phyloP scores from a whole-genome alignment of 2,888 invertebrate species.

The Rhogogaster chlorosoma region DNA sequence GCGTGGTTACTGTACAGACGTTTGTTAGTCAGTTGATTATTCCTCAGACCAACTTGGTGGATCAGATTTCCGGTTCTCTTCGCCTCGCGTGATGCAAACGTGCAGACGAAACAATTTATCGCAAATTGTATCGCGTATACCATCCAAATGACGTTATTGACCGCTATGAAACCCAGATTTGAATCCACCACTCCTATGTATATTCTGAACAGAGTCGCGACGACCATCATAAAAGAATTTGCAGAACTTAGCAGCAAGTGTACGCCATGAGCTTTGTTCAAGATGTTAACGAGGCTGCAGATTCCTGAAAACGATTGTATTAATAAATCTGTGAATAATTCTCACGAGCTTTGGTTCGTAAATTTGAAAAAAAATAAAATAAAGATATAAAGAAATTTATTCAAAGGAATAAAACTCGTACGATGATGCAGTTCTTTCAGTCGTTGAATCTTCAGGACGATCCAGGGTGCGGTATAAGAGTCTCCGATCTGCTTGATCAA shows the following conservation, averaged over 20 bases:
- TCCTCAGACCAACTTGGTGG: conserved; percentile 59
- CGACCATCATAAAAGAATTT: conserved; percentile 70
- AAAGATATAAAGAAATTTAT: not conserved
- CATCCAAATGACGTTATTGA: conserved; percentile 70
- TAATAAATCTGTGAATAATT: not conserved
- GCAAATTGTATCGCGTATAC: conserved; percentile 64
- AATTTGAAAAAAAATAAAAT: not conserved
- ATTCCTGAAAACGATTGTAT: conserved; percentile 58
- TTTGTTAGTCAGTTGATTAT: conserved; percentile 36
- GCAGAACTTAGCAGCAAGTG: conserved; percentile 67
- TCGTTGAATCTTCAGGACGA: conserved; percentile 63
- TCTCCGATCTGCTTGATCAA: conserved; percentile 60
- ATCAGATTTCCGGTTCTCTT: conserved; percentile 63
- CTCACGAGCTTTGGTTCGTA: not conserved
- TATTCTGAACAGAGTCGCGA: conserved; percentile 68
- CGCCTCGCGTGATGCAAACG: conserved; percentile 62
- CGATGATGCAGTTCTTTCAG: conserved; percentile 66
- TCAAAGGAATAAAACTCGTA: conserved; percentile 38
- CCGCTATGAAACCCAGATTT: conserved; percentile 65
- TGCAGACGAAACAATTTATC: conserved; percentile 65
- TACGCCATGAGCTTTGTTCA: conserved; percentile 66
- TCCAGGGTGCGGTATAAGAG: conserved; percentile 56
- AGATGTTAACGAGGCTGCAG: conserved; percentile 61
- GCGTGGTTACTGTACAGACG: conserved; percentile 13
- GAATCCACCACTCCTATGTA: conserved; percentile 69